Base-by-base conservation (phyloP, 2,113 vertebrate species). In the Gobio gobio region DNA sequence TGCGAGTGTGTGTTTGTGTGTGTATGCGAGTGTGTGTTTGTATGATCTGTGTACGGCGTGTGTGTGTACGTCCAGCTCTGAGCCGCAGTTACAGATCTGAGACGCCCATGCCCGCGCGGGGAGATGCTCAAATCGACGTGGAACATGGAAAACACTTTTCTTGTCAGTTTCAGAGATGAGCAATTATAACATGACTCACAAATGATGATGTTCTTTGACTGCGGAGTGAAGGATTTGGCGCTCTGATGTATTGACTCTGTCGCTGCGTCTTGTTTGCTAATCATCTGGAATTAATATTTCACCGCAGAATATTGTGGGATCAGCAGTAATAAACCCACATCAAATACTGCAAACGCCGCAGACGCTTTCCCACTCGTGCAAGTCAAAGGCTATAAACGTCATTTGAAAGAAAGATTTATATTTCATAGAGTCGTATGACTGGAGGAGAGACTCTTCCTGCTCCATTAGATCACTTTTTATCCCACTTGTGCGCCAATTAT, bases 311-410 rank as follows among this genome's bases (percentile, higher is more conserved):
- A 33, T 81, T 36, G 61, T 68, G 24, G 61, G 24, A 81, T 81
- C 45, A 66, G 78, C 78, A 33, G 43, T 49, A 66, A 51, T 81
- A 81, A 66, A 81, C 24, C 61, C 45, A 20, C 56, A 81, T 66
- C 43, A 22, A 51, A 66, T 68, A 33, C 51, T 51, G 78, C 78
- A 81, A 81, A 36, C 47, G 18, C 43, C 16, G 26, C 78, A 8
- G 43, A 16, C 20, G 61, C 58, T 36, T 68, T 58, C 63, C 56
- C 10, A 43, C 51, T 66, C n/a, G 47, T 70, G 75, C n/a, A 20
- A 70, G 84, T 78, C 12, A 36, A 43, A 18, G 20, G 75, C 74
- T 78, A 18, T 85, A 83, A 82, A 85, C 40, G 63, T 85, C 83
- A 45, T 43, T 58, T 0, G 26, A 74, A 70, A 51, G 49, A 36